Evolutionary conservation across 1,140 invertebrate species (phyloP).

Genomic region (Wiebesia pumilae): DNA sequence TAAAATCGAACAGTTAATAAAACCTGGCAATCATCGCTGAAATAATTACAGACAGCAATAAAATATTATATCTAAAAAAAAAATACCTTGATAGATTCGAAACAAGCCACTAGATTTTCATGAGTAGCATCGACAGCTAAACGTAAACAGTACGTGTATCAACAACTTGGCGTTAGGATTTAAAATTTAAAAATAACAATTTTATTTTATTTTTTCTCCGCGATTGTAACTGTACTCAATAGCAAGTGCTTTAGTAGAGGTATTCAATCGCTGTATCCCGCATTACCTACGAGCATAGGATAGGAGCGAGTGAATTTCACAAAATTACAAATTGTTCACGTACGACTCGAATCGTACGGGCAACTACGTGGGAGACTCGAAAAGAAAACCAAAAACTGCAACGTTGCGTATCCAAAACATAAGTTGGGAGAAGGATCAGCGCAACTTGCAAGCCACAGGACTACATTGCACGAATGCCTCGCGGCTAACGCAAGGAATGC

Average conservation of each 20-base stretch:
- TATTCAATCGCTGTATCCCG: too few species aligned
- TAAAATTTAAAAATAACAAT: too few species aligned
- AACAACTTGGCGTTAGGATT: too few species aligned
- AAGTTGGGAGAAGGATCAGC: not conserved
- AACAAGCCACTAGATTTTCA: not conserved
- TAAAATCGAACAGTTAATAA: not conserved
- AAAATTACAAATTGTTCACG: not conserved
- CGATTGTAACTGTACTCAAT: too few species aligned
- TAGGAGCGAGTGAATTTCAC: not conserved
- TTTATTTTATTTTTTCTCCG: too few species aligned
- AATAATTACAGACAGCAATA: not conserved
- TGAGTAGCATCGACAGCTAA: not conserved
- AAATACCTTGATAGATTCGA: not conserved
- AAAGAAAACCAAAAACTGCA: too few species aligned
- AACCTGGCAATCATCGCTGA: not conserved
- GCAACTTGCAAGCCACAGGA: not conserved
- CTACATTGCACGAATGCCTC: conserved; percentile 23
- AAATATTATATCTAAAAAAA: not conserved
- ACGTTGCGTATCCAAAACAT: not conserved
- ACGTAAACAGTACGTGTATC: too few species aligned
- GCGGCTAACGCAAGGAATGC: conserved; percentile 35
- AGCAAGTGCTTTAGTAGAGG: too few species aligned
- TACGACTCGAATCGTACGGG: too few species aligned
- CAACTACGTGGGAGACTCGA: too few species aligned
- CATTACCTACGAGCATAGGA: too few species aligned